These are phyloP conservation scores for Silvanus unidentatus DNA, from an alignment of 2,888 invertebrate species.

Conservation along the genomic window DNA sequence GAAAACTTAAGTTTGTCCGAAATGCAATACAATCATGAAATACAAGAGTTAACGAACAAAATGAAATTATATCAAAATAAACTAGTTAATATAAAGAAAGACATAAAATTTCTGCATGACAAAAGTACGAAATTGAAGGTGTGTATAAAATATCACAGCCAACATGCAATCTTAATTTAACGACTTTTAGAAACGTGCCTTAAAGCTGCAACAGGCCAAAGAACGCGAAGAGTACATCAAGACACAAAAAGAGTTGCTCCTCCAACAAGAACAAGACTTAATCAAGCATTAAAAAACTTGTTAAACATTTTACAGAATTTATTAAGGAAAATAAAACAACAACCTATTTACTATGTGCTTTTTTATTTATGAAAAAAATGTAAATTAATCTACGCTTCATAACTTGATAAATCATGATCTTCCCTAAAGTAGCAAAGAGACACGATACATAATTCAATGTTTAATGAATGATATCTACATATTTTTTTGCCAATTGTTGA, in stretches of 20 bases:
- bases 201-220: too few species aligned
- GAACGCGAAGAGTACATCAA: too few species aligned
- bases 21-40: not conserved
- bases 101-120: constrained; percentile 1
- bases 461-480: constrained; percentile 37
- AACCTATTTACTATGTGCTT: constrained; percentile 34
- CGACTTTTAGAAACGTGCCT: too few species aligned
- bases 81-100: constrained; percentile 4
- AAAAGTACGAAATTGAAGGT: constrained; percentile 5
- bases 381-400: constrained; percentile 56
- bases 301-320: too few species aligned
- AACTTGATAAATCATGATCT: constrained; percentile 32
- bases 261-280: too few species aligned
- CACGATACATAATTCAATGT: constrained; percentile 31
- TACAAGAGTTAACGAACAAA: not conserved
- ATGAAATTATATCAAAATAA: constrained; percentile 2
- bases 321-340: too few species aligned
- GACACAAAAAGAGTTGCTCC: too few species aligned
- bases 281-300: too few species aligned
- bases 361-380: constrained; percentile 65
- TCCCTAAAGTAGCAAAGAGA: constrained; percentile 34
- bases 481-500: constrained; percentile 25
- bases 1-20: constrained; percentile 2
- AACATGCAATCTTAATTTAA: too few species aligned
- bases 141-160: too few species aligned